Evolutionary conservation across 2,888 invertebrate genomes (phyloP).

Genomic region (Antitype chi): DNA sequence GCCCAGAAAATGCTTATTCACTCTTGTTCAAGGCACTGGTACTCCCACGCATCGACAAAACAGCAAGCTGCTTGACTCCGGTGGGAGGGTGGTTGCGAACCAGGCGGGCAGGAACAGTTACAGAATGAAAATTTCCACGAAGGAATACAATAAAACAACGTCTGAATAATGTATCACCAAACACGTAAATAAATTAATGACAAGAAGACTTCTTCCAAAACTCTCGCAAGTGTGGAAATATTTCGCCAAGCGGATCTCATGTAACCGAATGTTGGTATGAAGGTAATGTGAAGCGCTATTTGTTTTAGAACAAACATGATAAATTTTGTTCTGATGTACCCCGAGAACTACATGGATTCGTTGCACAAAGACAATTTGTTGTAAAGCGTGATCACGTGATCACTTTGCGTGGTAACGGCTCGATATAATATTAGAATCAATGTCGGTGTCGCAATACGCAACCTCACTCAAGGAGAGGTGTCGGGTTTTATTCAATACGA

Average conservation of each 20-base stretch:
- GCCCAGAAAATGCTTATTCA: no score
- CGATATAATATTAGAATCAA: constrained; percentile 55
- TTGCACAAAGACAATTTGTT: constrained; percentile 20
- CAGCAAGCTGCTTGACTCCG: no score
- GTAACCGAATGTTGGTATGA: not conserved
- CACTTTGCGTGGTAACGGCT: constrained; percentile 40
- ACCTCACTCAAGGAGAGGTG: constrained; percentile 65
- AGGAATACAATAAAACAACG: constrained; percentile 34
- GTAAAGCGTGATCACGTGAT: not conserved
- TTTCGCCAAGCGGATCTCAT: constrained; percentile 12
- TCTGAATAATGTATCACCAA: constrained; percentile 33
- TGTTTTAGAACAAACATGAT: not conserved
- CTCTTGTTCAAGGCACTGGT: no score
- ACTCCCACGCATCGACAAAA: no score
- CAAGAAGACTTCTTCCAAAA: not conserved
- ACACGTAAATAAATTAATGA: constrained; percentile 20
- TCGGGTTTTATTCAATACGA: constrained; percentile 64
- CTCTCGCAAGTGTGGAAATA: constrained; percentile 18
- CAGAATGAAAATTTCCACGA: constrained; percentile 3
- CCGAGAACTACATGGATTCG: not conserved
- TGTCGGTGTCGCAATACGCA: constrained; percentile 62
- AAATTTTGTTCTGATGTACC: not conserved
- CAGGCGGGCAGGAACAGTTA: no score
- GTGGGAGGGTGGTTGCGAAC: no score
- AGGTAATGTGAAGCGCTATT: not conserved